A percentile compares a stretch with the other conserved stretches of the same genome.
phyloP scores from a whole-genome alignment of 2,888 invertebrate species.

The Ornithoptera alexandrae region DNA sequence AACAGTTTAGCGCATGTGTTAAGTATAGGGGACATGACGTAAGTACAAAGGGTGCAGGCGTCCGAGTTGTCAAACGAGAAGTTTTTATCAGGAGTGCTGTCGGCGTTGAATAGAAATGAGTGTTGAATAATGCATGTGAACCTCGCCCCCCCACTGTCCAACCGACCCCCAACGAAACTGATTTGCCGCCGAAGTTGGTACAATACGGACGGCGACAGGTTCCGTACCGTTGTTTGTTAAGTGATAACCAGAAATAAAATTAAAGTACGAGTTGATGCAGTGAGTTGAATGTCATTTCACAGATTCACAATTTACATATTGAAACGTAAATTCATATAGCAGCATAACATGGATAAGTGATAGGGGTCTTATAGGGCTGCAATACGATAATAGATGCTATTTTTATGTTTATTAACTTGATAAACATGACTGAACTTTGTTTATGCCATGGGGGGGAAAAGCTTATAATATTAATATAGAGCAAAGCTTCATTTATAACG shows the following conservation, averaged over 20 bases:
- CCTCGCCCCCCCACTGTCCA: conserved; percentile 38
- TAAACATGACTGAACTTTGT: too few relatives aligned
- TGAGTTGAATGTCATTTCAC: background rate
- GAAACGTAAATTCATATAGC: background rate
- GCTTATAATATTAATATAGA: too few relatives aligned
- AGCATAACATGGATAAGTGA: background rate
- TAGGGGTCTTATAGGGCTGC: background rate
- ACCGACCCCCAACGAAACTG: conserved; percentile 48
- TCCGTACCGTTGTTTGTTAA: conserved; percentile 36
- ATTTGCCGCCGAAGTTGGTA: conserved; percentile 57
- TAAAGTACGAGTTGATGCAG: background rate
- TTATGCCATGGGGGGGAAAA: too few relatives aligned
- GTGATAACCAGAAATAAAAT: conserved; percentile 13
- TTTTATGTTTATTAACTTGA: background rate
- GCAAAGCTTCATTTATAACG: too few relatives aligned
- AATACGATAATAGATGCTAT: background rate
- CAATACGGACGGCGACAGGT: conserved; percentile 39
- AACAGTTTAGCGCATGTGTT: conserved; percentile 41
- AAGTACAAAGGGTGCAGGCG: conserved; percentile 77
- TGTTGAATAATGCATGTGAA: conserved; percentile 75
- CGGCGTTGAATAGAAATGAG: conserved; percentile 78
- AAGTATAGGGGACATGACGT: conserved; percentile 60
- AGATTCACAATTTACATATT: conserved; percentile 1
- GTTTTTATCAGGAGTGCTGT: conserved; percentile 76
- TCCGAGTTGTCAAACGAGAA: conserved; percentile 78